Conservation (phyloP, 2,113 vertebrate species). For the human region DNA sequence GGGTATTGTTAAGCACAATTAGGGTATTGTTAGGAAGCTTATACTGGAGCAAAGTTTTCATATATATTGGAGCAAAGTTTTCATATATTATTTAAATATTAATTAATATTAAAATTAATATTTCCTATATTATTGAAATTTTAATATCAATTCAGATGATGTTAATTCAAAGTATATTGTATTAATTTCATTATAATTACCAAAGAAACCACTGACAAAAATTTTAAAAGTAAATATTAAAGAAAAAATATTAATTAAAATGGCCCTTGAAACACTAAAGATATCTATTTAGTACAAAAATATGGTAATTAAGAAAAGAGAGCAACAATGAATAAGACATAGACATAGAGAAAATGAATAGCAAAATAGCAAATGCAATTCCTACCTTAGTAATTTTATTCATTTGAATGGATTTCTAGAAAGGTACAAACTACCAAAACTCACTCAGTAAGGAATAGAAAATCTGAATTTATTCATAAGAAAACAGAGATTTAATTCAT, state of each 20-base stretch:
- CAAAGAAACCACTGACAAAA: background rate
- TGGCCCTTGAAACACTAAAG: background rate
- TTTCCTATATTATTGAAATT: no score
- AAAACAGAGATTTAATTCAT: background rate
- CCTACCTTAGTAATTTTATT: background rate
- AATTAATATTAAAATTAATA: no score
- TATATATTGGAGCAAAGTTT: background rate
- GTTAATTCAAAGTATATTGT: no score
- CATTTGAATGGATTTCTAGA: background rate
- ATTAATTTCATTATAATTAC: no score
- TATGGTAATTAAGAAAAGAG: background rate
- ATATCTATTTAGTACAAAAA: background rate
- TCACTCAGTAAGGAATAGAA: background rate
- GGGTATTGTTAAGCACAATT: no score
- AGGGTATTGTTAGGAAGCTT: background rate
- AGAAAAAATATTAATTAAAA: background rate
- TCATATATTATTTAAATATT: background rate
- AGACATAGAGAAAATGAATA: background rate
- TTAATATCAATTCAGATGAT: no score
- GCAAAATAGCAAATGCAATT: background rate
- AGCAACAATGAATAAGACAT: background rate
- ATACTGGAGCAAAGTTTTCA: background rate
- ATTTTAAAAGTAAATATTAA: background rate
- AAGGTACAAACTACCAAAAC: background rate
- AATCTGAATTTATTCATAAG: background rate